Percentiles rank a stretch among this genome's conserved stretches.
Evolutionary conservation across 2,888 invertebrate species (phyloP).

Genomic region (Colletes collaris): DNA sequence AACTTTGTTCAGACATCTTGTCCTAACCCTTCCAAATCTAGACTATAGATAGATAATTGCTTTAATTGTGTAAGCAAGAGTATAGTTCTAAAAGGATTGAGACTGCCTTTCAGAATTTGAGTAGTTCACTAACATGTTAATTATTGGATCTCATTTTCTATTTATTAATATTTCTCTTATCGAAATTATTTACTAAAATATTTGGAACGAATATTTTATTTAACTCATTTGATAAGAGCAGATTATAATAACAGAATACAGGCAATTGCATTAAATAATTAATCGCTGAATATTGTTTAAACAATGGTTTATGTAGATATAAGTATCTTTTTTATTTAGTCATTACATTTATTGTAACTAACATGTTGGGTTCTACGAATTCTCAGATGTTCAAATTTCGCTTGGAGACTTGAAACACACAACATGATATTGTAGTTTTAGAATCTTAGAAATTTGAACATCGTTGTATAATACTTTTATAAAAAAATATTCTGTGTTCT

Average conservation of each 20-base stretch:
- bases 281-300: too few species aligned
- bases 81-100: not conserved
- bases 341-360: not conserved
- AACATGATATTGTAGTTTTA: not conserved
- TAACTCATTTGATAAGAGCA: too few species aligned
- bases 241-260: too few species aligned
- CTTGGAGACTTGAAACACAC: not conserved
- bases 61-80: slow-evolving; percentile 28
- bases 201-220: not conserved
- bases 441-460: slow-evolving; percentile 44
- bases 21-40: not conserved
- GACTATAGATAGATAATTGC: slow-evolving; percentile 32
- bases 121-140: slow-evolving; percentile 28
- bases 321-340: too few species aligned
- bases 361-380: slow-evolving; percentile 35
- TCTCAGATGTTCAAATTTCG: slow-evolving; percentile 44
- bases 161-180: not conserved
- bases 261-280: too few species aligned
- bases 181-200: too few species aligned
- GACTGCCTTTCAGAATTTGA: slow-evolving; percentile 11
- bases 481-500: slow-evolving; percentile 24
- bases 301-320: too few species aligned
- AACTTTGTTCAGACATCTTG: slow-evolving; percentile 34
- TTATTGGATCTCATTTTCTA: not conserved
- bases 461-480: slow-evolving; percentile 19